Evolutionary conservation across 2,888 invertebrate species (phyloP).

Genomic region (Platynereis dumerilii): DNA sequence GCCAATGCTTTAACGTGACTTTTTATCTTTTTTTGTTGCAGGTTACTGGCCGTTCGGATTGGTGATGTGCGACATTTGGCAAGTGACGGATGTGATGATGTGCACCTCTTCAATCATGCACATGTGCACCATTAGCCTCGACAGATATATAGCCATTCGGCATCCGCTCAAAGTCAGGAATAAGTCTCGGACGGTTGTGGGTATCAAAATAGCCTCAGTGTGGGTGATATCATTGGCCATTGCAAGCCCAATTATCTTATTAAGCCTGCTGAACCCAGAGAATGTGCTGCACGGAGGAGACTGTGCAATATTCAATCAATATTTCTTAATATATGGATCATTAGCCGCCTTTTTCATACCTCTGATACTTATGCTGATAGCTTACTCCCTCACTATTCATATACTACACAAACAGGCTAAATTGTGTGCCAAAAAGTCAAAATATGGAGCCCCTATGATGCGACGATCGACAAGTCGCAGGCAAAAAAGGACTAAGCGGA

Average conservation of each 20-base stretch:
- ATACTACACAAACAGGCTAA: constrained; percentile 78
- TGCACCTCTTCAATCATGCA: constrained; percentile 69
- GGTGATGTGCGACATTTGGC: constrained; percentile 65
- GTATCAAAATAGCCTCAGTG: constrained; percentile 87
- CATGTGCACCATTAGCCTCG: constrained; percentile 68
- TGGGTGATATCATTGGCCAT: constrained; percentile 81
- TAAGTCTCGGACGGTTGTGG: constrained; percentile 58
- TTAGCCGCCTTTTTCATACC: constrained; percentile 96
- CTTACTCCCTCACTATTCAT: constrained; percentile 90
- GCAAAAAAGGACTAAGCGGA: neutral
- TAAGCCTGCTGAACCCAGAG: constrained; percentile 69
- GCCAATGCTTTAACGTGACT: neutral
- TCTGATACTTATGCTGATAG: constrained; percentile 89
- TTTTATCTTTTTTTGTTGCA: constrained; percentile 63
- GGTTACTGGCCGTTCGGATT: constrained; percentile 85
- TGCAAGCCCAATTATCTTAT: constrained; percentile 65
- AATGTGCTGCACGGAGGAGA: constrained; percentile 59
- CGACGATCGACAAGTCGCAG: constrained; percentile 16
- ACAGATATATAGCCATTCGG: constrained; percentile 83
- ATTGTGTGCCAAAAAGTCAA: constrained; percentile 39
- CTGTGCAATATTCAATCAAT: constrained; percentile 63
- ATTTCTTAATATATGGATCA: constrained; percentile 82
- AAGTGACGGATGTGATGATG: constrained; percentile 70
- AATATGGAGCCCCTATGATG: constrained; percentile 22
- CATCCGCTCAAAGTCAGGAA: constrained; percentile 72